Conservation (phyloP, 2,888 invertebrate genomes). For the Harpagoxenus sublaevis region DNA sequence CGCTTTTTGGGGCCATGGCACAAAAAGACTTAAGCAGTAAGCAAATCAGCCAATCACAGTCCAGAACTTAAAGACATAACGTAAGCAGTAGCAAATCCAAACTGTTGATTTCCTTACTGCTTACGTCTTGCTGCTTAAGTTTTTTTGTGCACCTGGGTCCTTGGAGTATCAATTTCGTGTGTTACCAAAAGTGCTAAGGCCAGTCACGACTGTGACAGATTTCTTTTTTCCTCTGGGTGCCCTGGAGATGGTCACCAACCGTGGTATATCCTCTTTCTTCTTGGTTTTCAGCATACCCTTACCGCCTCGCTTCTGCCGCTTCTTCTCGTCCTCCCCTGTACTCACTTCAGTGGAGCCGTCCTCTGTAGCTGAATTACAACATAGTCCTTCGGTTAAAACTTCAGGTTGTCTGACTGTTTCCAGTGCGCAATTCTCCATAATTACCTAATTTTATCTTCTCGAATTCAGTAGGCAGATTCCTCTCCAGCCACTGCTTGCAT, state of each 20-base stretch:
- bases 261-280: slow-evolving; percentile 96
- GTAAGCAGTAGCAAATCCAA: no score
- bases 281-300: slow-evolving; percentile 98
- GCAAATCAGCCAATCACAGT: no score
- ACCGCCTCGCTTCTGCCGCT: slow-evolving; percentile 98
- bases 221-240: slow-evolving; percentile 99
- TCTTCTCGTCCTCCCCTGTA: slow-evolving; percentile 96
- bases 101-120: no score
- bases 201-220: slow-evolving; percentile 98
- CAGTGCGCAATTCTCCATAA: slow-evolving; percentile 54
- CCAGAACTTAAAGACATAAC: no score
- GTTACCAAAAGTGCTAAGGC: slow-evolving; percentile 96
- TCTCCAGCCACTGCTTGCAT: slow-evolving; percentile 98
- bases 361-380: slow-evolving; percentile 78
- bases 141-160: no score
- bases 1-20: no score
- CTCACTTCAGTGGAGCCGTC: slow-evolving; percentile 89
- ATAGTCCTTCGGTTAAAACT: neutral
- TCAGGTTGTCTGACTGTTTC: neutral
- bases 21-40: no score
- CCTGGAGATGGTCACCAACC: slow-evolving; percentile 94
- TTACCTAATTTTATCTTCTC: slow-evolving; percentile 93
- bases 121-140: no score
- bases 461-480: slow-evolving; percentile 97
- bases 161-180: neutral